Evolutionary conservation across 2,113 vertebrate genomes (phyloP), one percentile per base, ranked within the genome.

Genomic region (Labrus mixtus): DNA sequence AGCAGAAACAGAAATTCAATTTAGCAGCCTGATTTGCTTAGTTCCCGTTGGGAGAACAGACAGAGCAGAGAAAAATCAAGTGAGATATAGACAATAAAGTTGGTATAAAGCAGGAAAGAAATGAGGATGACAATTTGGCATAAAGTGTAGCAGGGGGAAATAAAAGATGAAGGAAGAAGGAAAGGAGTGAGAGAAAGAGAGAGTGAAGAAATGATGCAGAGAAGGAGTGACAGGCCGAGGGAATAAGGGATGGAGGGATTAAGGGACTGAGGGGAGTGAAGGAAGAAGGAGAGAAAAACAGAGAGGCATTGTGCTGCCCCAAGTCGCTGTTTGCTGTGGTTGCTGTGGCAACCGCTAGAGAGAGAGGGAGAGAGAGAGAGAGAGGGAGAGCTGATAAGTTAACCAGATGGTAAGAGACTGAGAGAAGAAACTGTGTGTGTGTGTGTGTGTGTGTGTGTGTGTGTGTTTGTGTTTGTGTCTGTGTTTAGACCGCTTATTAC

Each of bases 331-430:
- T 92, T 91, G 78, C 87, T 68, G 73, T 76, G 84, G 89, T 91
- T 89, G 68, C 87, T 13, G 58, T 29, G 3, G 86, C 85, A 85
- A 92, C 90, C 0, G 58, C 46, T 5, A 70, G 68, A 70, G 73
- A 17, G 6, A 62, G 60, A 76, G 70, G 58, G 63, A 55, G 72
- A 41, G 56, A 37, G 36, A 70, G 68, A 70, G 73, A 3, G 6
- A 62, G 60, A 76, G 70, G 60, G 63, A 56, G 72, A 41, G 56
- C 78, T 93, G 92, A 93, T 93, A 89, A 90, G 89, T 93, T 90
- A 84, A 89, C 90, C 92, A 93, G 92, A 93, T 92, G 92, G 89
- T 84, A 77, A 73, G 83, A 89, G 86, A 88, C 69, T 17, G 48
- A 61, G 64, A 67, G 76, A 68, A 69, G 68, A 57, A 78, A 53